Percentiles rank a stretch among this genome's conserved stretches.
phyloP scores from a whole-genome alignment of 2,888 invertebrate species.

The Anoncus sp. region DNA sequence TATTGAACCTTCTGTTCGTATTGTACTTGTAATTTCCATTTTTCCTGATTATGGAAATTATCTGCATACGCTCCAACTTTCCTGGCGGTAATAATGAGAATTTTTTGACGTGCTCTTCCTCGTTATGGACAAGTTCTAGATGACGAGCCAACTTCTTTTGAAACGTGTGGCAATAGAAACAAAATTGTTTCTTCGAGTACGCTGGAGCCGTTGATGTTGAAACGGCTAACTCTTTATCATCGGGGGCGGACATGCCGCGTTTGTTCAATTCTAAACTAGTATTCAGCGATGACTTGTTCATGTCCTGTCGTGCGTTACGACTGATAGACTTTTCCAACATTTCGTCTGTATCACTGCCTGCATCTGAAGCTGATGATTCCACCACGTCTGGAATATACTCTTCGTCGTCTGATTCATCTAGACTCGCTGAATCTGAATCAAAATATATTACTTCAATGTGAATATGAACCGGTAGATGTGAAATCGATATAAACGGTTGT shows the following conservation, averaged over 20 bases:
- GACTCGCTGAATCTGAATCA: no score
- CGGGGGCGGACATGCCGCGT: conserved; percentile 36
- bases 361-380: no score
- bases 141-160: conserved; percentile 56
- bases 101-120: conserved; percentile 56
- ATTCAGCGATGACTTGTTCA: neutral
- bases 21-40: conserved; percentile 54
- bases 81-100: conserved; percentile 35
- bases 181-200: conserved; percentile 55
- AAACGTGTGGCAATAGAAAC: conserved; percentile 55
- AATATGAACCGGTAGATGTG: no score
- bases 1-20: conserved; percentile 48
- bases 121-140: conserved; percentile 40
- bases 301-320: no score
- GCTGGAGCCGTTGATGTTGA: conserved; percentile 16
- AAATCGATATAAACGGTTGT: no score
- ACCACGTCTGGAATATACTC: no score
- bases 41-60: conserved; percentile 50
- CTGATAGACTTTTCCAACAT: no score
- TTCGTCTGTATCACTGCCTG: no score
- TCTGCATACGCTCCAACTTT: conserved; percentile 39
- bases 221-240: conserved; percentile 35
- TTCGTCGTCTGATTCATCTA: no score
- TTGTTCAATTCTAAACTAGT: conserved; percentile 27
- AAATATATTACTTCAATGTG: no score